Base-by-base conservation (phyloP, 2,888 invertebrate genomes). In the Eucera pruinosa region DNA sequence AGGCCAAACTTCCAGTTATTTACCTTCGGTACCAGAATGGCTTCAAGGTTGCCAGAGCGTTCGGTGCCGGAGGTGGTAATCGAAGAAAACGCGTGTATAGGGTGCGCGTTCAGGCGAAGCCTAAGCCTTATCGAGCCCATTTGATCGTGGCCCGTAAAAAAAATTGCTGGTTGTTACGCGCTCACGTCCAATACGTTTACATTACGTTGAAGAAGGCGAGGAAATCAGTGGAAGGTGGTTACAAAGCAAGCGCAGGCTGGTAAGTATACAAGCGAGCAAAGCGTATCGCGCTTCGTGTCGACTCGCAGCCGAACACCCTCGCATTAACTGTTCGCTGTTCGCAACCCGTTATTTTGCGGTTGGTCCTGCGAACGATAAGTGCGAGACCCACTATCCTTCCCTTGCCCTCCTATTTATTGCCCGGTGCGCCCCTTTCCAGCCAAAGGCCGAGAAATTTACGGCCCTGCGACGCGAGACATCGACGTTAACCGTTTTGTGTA, bases 271-370 rank as follows among this genome's bases (percentile, higher is more conserved):
- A 77, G 72, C 72, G 60, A 65, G 78, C 77, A 57, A 81, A 71
- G 47, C 70, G 75, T 83, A 83, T 81, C 78, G 75, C 67, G 57
- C 39, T 55, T 33, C 25, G 61, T 62, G 48, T 20, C 23, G 74
- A 39, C 36, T 72, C 48, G 54, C 77, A 64, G n/a, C 48, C 78
- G 55, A 66, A 67, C 80, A 54, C 72, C 75, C 73, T 71, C 61
- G 70, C 67, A 78, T 82, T 82, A 84, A 78, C 77, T 65, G 75
- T 70, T 78, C 70, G 79, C 75, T 48, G 66, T 82, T 79, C 57
- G 83, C 81, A 87, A 88, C 87, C 88, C 87, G 88, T 88, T 87
- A 86, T 87, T 88, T 87, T 61, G 86, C 82, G 86, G 88, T 89
- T 88, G 87, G 81, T 65, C 78, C 79, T 55, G 20, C 20, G 64